Evolutionary conservation across 2,888 invertebrate genomes (phyloP).

Genomic region (Merodon equestris): DNA sequence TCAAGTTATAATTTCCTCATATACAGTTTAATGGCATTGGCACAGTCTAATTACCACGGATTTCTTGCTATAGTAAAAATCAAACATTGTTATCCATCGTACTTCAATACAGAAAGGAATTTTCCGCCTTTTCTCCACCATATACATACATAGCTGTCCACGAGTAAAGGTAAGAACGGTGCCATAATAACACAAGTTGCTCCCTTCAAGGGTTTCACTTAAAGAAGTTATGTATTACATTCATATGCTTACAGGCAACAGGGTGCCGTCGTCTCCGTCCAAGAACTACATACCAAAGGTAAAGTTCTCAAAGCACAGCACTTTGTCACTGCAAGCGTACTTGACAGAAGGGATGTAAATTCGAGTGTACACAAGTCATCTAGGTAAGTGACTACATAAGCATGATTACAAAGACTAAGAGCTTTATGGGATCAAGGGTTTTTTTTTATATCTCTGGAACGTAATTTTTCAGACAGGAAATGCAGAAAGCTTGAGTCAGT

Average conservation of each 20-base stretch:
- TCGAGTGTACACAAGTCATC: conserved; percentile 45
- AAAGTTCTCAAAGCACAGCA: conserved; percentile 17
- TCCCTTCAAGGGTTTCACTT: conserved; percentile 31
- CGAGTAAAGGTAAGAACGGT: too few species aligned
- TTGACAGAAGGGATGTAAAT: conserved; percentile 45
- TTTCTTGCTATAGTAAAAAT: too few species aligned
- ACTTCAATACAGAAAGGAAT: too few species aligned
- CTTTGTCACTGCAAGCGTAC: conserved; percentile 30
- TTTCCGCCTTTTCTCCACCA: too few species aligned
- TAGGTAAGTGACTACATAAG: conserved; percentile 30
- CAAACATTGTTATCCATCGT: too few species aligned
- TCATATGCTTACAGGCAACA: conserved; percentile 41
- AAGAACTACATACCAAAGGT: conserved; percentile 18
- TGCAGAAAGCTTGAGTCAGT: neutral
- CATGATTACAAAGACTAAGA: conserved; percentile 47
- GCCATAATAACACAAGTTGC: conserved; percentile 33
- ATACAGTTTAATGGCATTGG: too few species aligned
- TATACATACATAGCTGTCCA: too few species aligned
- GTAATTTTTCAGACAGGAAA: neutral
- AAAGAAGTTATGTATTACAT: conserved; percentile 28
- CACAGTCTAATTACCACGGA: too few species aligned
- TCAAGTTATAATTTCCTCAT: too few species aligned
- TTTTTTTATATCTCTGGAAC: conserved; percentile 9
- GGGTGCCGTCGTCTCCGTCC: conserved; percentile 47
- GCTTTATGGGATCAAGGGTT: conserved; percentile 43